These are phyloP conservation scores for Gryllus bimaculatus DNA, from an alignment of 1,140 invertebrate genomes.

Conservation along the genomic window DNA sequence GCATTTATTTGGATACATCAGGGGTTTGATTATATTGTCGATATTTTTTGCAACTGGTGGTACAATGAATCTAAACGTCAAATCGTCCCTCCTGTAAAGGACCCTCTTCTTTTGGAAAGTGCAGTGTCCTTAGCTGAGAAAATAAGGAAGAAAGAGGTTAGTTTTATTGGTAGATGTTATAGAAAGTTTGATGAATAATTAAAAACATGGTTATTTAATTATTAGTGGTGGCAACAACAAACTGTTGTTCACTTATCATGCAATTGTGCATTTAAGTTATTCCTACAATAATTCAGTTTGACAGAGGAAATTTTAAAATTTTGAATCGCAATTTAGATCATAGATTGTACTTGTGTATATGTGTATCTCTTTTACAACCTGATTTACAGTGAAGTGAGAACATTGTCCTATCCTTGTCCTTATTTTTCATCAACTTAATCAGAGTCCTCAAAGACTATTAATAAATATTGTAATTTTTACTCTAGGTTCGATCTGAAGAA, in stretches of 20 bases:
- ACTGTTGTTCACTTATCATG: not conserved
- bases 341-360: not conserved
- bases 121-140: constrained; percentile 50
- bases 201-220: not conserved
- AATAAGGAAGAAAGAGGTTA: constrained; percentile 44
- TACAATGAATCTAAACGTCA: constrained; percentile 45
- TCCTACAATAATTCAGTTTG: not conserved
- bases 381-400: not conserved
- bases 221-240: not conserved
- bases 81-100: constrained; percentile 44
- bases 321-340: not conserved
- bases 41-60: constrained; percentile 12
- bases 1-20: constrained; percentile 12
- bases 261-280: not conserved
- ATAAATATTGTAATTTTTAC: not conserved
- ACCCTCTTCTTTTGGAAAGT: constrained; percentile 51
- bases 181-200: not conserved
- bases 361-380: not conserved
- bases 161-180: constrained; percentile 1
- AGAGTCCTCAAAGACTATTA: not conserved
- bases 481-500: constrained; percentile 48
- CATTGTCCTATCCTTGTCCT: not conserved
- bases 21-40: constrained; percentile 18
- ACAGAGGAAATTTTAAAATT: not conserved
- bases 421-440: not conserved